Evolutionary conservation across 2,797 vertebrate species (phyloP).

Genomic region (Ambastaia sidthimunki): DNA sequence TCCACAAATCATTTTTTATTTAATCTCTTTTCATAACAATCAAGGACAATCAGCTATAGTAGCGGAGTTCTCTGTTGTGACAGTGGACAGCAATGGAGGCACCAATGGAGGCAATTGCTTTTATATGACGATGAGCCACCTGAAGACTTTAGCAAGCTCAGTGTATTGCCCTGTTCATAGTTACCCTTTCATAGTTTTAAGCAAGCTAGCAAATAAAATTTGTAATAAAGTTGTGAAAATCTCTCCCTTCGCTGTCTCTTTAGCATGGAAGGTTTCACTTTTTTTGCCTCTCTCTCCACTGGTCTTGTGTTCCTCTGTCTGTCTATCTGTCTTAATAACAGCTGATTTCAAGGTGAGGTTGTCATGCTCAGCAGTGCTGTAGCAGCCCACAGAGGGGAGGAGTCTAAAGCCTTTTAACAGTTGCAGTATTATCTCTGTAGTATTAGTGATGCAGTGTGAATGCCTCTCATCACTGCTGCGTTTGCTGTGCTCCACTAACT

Average conservation of each 20-base stretch:
- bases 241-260: background rate
- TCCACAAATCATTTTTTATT: no score
- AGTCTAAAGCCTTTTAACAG: background rate
- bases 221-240: no score
- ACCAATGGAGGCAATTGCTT: no score
- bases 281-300: background rate
- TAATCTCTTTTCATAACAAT: no score
- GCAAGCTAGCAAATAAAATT: no score
- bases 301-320: slow-evolving; percentile 12
- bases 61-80: no score
- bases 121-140: no score
- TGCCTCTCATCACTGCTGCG: slow-evolving; percentile 14
- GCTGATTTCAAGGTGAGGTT: slow-evolving; percentile 13
- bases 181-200: no score
- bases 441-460: background rate
- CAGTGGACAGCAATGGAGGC: no score
- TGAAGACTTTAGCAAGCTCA: no score
- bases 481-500: slow-evolving; percentile 4
- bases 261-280: background rate
- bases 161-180: no score
- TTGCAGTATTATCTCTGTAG: background rate
- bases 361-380: slow-evolving; percentile 2
- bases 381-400: background rate
- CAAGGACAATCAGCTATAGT: no score
- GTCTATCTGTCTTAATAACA: background rate